Percentiles rank a stretch among this genome's conserved stretches.
These are phyloP conservation scores for Rattus rattus DNA, from an alignment of 2,113 vertebrate genomes.

Conservation along the genomic window DNA sequence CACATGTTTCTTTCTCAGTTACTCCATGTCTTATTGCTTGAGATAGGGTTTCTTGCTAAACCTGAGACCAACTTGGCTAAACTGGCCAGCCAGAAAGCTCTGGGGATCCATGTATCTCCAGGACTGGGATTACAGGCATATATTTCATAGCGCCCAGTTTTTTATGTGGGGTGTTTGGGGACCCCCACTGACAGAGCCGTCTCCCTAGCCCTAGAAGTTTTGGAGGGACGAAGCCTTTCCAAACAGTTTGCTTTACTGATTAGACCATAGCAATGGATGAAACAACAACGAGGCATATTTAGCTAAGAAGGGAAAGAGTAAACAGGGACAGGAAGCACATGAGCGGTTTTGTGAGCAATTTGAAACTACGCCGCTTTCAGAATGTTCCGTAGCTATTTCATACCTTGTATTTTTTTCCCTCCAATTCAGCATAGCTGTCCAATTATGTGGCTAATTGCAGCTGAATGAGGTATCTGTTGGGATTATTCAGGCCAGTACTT, in stretches of 20 bases:
- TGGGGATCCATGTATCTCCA: background rate
- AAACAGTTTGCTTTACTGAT: conserved; percentile 28
- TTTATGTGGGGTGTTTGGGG: background rate
- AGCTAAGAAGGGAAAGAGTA: background rate
- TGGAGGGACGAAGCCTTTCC: background rate
- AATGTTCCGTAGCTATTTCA: conserved; percentile 69
- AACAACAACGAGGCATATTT: conserved; percentile 30
- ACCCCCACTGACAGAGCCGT: background rate
- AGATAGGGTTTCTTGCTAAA: background rate
- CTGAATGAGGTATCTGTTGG: conserved; percentile 67
- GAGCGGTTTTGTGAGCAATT: background rate
- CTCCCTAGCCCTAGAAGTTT: background rate
- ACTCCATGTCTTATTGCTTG: background rate
- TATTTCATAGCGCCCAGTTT: background rate
- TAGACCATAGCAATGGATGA: conserved; percentile 20
- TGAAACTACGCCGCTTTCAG: conserved; percentile 2
- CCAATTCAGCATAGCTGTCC: conserved; percentile 11
- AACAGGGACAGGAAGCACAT: background rate
- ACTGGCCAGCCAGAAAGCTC: no score
- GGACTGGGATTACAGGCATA: no score
- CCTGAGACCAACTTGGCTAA: background rate
- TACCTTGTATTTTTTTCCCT: background rate
- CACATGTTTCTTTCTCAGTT: background rate
- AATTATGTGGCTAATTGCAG: conserved; percentile 42
- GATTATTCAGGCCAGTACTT: background rate